phyloP scores from a whole-genome alignment of 1,140 invertebrate species.

The Batillaria attramentaria region DNA sequence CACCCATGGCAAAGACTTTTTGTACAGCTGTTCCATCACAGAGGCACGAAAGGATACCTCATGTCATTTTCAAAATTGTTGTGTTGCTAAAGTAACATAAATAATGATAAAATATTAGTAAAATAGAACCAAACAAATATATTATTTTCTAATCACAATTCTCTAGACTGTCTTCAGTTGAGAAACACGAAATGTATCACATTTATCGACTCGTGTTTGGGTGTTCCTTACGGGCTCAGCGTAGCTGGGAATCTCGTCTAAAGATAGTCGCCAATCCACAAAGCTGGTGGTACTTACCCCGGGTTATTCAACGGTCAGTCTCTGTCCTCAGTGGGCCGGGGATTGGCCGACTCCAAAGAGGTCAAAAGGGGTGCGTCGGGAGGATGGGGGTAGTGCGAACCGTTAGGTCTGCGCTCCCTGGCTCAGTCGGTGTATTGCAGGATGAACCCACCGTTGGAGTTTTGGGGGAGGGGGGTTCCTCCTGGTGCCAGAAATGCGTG shows the following conservation, averaged over 20 bases:
- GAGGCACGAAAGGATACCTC: background rate
- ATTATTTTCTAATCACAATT: background rate
- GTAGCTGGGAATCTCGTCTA: conserved; percentile 13
- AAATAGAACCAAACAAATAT: background rate
- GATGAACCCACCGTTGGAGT: too few relatives aligned
- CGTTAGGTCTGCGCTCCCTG: too few relatives aligned
- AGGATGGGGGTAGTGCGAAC: too few relatives aligned
- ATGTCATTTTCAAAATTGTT: background rate
- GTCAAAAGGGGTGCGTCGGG: too few relatives aligned
- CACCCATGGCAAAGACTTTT: conserved; percentile 10
- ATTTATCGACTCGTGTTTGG: background rate
- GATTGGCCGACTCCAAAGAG: background rate
- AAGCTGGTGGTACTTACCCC: background rate
- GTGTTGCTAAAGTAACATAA: background rate
- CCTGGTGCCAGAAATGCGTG: too few relatives aligned
- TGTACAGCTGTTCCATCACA: background rate
- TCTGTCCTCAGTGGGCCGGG: background rate
- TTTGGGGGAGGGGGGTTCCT: too few relatives aligned
- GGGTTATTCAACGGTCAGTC: background rate
- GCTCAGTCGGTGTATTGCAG: too few relatives aligned
- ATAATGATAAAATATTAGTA: background rate
- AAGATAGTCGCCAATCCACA: conserved; percentile 1
- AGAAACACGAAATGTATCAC: too few relatives aligned
- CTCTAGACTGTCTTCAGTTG: background rate
- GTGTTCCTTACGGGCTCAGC: background rate